These are phyloP conservation scores for Chaitophorus viminalis DNA, from an alignment of 2,888 invertebrate species.

Conservation along the genomic window DNA sequence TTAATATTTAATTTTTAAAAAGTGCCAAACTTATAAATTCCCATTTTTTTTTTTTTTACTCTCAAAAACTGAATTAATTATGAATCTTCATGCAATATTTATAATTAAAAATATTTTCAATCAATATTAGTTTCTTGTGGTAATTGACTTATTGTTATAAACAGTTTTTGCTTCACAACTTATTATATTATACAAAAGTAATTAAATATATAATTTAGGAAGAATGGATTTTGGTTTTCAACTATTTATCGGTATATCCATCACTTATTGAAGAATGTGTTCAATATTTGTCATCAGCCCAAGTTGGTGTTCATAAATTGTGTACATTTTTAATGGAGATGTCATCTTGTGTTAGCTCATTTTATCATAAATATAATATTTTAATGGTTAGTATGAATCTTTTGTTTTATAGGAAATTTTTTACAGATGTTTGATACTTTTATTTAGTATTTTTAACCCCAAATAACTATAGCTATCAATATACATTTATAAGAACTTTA, in stretches of 20 bases:
- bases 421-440: neutral
- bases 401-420: too few relatives aligned
- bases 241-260: conserved; percentile 76
- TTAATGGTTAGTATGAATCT: conserved; percentile 74
- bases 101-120: too few relatives aligned
- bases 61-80: too few relatives aligned
- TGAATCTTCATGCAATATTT: too few relatives aligned
- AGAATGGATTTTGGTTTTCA: conserved; percentile 80
- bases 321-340: conserved; percentile 75
- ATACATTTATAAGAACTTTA: too few relatives aligned
- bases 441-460: too few relatives aligned
- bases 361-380: conserved; percentile 78
- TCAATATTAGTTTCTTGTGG: too few relatives aligned
- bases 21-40: too few relatives aligned
- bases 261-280: conserved; percentile 72
- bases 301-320: conserved; percentile 74
- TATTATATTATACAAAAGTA: neutral
- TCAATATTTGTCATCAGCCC: conserved; percentile 69
- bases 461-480: too few relatives aligned
- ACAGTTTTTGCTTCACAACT: neutral
- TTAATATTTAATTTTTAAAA: too few relatives aligned
- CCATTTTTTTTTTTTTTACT: too few relatives aligned
- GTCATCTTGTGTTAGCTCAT: conserved; percentile 77
- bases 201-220: conserved; percentile 71
- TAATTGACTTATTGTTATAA: neutral